Conservation (phyloP, 2,113 vertebrate species). For the Lagopus leucura region DNA sequence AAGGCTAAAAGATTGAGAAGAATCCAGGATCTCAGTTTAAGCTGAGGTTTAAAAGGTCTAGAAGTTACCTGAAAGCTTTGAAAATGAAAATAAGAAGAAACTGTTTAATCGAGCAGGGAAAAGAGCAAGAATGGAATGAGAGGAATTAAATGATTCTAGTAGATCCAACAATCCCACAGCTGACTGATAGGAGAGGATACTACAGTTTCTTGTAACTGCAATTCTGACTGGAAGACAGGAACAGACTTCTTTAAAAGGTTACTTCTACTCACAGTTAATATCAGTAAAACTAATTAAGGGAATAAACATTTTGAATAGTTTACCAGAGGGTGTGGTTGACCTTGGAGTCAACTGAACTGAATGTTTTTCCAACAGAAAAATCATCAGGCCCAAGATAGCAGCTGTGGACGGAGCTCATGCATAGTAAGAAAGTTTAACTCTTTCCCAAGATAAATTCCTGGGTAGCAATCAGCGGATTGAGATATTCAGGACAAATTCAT, state of each 20-base stretch:
- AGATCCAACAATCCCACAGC: not conserved
- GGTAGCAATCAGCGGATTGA: not conserved
- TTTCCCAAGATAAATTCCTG: not conserved
- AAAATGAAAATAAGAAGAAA: not conserved
- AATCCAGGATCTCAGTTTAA: not conserved
- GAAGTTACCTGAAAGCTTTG: not conserved
- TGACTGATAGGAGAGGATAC: not conserved
- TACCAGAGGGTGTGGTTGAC: not conserved
- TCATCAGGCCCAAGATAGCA: not conserved
- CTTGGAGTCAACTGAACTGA: not conserved
- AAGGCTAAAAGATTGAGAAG: not conserved
- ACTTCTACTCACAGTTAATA: not conserved
- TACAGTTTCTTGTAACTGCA: not conserved
- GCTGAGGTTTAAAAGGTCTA: not conserved
- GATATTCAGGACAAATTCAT: not conserved
- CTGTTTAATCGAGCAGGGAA: not conserved
- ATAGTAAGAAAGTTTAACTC: not conserved
- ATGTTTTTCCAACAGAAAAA: not conserved
- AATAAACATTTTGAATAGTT: not conserved
- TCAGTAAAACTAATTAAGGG: not conserved
- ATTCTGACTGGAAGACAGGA: not conserved
- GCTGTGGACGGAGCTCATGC: not conserved
- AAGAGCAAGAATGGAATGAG: not conserved
- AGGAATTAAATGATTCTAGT: not conserved
- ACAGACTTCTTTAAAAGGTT: not conserved